These are phyloP conservation scores for Cheiracanthium punctorium DNA, from an alignment of 2,888 invertebrate species.

Conservation along the genomic window DNA sequence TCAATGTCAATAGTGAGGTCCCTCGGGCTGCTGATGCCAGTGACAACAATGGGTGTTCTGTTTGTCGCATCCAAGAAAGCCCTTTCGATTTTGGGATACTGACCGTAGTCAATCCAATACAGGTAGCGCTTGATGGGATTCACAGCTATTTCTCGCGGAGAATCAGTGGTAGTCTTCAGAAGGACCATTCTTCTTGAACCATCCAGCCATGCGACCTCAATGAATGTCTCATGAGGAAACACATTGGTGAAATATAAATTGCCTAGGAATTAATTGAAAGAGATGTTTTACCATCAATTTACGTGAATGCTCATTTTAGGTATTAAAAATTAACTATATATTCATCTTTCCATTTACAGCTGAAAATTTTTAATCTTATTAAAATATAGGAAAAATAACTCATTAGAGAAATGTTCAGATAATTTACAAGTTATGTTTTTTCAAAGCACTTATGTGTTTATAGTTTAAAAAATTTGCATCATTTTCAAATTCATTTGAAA, in stretches of 20 bases:
- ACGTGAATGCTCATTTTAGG: too few species aligned
- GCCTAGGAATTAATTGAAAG: slow-evolving; percentile 76
- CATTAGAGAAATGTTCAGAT: too few species aligned
- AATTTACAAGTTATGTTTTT: too few species aligned
- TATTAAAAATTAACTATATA: too few species aligned
- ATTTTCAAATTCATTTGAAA: too few species aligned
- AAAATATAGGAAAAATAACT: too few species aligned
- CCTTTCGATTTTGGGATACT: slow-evolving; percentile 94
- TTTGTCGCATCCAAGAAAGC: slow-evolving; percentile 90
- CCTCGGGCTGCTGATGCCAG: slow-evolving; percentile 92
- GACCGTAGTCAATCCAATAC: slow-evolving; percentile 99
- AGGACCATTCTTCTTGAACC: slow-evolving; percentile 93
- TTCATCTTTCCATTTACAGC: too few species aligned
- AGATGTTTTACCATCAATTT: not conserved
- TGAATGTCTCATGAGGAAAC: slow-evolving; percentile 95
- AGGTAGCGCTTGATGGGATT: slow-evolving; percentile 93
- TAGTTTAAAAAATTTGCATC: too few species aligned
- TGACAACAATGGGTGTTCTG: slow-evolving; percentile 89
- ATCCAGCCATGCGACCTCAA: slow-evolving; percentile 95
- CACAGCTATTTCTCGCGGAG: slow-evolving; percentile 95
- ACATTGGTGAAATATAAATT: slow-evolving; percentile 98
- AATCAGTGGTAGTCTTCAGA: slow-evolving; percentile 91
- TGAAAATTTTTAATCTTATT: too few species aligned
- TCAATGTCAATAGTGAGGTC: slow-evolving; percentile 93
- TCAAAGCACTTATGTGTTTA: too few species aligned